phyloP scores from a whole-genome alignment of 2,888 invertebrate species.

The Boloria euphrosyne region DNA sequence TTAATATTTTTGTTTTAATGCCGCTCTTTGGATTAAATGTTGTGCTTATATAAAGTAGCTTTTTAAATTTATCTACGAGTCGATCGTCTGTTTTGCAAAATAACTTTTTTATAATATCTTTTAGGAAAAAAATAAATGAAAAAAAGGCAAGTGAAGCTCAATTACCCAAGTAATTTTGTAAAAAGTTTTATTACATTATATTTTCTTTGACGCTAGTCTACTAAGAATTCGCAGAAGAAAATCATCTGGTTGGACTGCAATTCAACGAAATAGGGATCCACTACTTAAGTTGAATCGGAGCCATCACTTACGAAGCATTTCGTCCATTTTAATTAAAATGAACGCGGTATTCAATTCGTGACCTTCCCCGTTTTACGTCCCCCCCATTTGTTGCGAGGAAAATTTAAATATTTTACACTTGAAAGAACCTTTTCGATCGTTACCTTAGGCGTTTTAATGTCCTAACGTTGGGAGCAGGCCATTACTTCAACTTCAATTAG shows the following conservation, averaged over 20 bases:
- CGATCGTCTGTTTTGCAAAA: no score
- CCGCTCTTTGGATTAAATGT: no score
- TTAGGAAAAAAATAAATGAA: no score
- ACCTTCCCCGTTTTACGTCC: slow-evolving; percentile 47
- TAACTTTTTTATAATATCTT: no score
- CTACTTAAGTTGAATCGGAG: slow-evolving; percentile 2
- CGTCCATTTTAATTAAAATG: slow-evolving; percentile 65
- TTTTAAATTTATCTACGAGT: no score
- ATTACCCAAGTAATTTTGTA: background rate
- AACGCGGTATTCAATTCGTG: slow-evolving; percentile 47
- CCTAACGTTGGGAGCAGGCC: slow-evolving; percentile 50
- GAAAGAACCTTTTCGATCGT: slow-evolving; percentile 65
- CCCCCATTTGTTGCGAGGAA: slow-evolving; percentile 61
- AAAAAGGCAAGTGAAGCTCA: no score
- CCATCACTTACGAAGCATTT: slow-evolving; percentile 26
- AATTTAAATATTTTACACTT: slow-evolving; percentile 77
- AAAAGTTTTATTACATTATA: background rate
- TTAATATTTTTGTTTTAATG: no score
- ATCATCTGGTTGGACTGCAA: slow-evolving; percentile 21
- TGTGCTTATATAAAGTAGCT: no score
- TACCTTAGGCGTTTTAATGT: slow-evolving; percentile 73
- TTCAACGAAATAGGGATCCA: slow-evolving; percentile 6
- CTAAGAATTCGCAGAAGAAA: slow-evolving; percentile 13
- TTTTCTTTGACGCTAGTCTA: slow-evolving; percentile 4
- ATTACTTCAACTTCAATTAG: slow-evolving; percentile 77